phyloP scores from a whole-genome alignment of 2,113 vertebrate genomes.

The Nothocercus julius region DNA sequence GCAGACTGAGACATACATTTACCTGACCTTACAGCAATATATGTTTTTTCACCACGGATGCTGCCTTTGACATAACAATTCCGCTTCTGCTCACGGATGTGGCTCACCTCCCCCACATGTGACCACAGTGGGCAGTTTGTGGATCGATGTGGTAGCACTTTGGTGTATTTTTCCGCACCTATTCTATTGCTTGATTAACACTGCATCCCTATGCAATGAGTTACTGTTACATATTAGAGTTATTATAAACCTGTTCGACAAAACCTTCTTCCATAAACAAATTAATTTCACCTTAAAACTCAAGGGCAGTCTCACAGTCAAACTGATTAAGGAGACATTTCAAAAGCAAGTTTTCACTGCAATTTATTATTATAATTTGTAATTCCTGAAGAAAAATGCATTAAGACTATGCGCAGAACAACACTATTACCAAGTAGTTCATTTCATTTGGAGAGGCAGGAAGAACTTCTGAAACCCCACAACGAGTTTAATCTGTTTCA shows the following conservation, averaged over 20 bases:
- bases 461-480: neutral
- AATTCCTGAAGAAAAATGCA: neutral
- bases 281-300: neutral
- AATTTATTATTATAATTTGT: neutral
- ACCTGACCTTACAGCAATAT: neutral
- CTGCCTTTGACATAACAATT: neutral
- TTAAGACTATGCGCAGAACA: neutral
- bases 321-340: neutral
- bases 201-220: neutral
- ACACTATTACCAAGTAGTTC: neutral
- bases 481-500: neutral
- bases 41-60: neutral
- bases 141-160: neutral
- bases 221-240: neutral
- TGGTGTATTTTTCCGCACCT: neutral
- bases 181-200: neutral
- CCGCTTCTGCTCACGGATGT: neutral
- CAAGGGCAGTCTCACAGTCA: neutral
- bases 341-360: neutral
- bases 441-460: neutral
- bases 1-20: neutral
- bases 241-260: neutral
- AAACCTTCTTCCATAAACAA: neutral
- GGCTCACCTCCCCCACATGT: neutral
- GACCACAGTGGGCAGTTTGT: neutral